Evolutionary conservation across 2,113 vertebrate genomes (phyloP).

Genomic region (Setophaga petechia): DNA sequence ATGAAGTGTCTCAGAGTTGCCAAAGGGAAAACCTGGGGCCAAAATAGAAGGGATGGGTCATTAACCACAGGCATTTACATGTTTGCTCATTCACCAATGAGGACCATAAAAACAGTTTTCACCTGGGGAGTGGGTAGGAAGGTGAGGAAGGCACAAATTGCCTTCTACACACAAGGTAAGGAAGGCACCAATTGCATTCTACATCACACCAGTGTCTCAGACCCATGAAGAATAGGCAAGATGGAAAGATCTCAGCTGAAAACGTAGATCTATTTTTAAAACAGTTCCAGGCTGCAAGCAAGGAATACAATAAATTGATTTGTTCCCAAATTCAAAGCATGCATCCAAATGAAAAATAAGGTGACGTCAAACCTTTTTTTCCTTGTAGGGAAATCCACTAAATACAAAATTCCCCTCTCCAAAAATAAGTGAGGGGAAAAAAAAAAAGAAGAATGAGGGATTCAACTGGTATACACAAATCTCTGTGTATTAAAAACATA

Average conservation of each 20-base stretch:
- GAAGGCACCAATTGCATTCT: not conserved
- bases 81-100: not conserved
- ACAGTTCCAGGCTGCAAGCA: not conserved
- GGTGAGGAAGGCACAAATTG: not conserved
- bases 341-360: not conserved
- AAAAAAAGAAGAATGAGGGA: accelerated
- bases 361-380: not conserved
- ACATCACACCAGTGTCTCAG: not conserved
- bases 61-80: not conserved
- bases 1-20: not conserved
- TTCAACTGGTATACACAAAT: not conserved
- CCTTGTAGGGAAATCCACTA: not conserved
- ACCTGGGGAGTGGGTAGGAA: not conserved
- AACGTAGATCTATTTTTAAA: not conserved
- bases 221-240: not conserved
- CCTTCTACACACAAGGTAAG: not conserved
- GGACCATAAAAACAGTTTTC: not conserved
- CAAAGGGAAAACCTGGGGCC: not conserved
- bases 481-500: not conserved
- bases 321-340: not conserved
- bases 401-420: not conserved
- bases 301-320: conserved; percentile 20
- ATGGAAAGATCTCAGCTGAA: not conserved
- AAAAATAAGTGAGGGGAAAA: not conserved
- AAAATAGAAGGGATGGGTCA: not conserved